Conservation (phyloP, 64 coral and sea anemone genomes). For the Montipora cactus region DNA sequence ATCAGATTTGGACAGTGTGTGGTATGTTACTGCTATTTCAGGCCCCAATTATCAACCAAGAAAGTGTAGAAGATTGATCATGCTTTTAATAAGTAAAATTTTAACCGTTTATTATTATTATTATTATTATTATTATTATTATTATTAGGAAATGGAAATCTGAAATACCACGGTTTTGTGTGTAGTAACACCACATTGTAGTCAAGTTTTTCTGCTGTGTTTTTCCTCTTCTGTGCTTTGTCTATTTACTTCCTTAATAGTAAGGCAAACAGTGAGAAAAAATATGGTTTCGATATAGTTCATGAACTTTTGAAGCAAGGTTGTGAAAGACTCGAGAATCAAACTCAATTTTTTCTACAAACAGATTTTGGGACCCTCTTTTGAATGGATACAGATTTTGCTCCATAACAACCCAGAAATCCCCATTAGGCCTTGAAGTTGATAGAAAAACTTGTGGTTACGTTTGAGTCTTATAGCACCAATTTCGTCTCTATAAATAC, state of each 20-base stretch:
- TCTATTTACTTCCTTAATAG: background rate
- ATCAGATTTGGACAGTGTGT: slow-evolving; percentile 53
- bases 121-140: no score
- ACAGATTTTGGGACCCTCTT: no score
- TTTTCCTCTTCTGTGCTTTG: background rate
- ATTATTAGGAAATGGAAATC: background rate
- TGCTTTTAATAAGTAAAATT: background rate
- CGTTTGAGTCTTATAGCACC: slow-evolving; percentile 35
- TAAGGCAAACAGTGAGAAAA: slow-evolving; percentile 29
- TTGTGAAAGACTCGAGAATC: no score
- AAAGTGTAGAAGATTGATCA: slow-evolving; percentile 41
- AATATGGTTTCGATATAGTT: background rate
- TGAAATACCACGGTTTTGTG: background rate
- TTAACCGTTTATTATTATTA: background rate
- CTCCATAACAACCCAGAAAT: slow-evolving; percentile 40
- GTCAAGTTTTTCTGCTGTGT: background rate
- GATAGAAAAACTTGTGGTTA: slow-evolving; percentile 43
- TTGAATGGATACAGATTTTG: background rate
- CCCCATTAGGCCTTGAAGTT: slow-evolving; percentile 37
- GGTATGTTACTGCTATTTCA: slow-evolving; percentile 45
- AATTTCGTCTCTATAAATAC: slow-evolving; percentile 33
- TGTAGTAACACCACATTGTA: background rate
- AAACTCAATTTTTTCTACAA: no score
- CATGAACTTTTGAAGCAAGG: slow-evolving; percentile 18
- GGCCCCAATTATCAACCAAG: slow-evolving; percentile 30